Conservation (phyloP, 1,140 invertebrate species). For the Thaumatotibia leucotreta region DNA sequence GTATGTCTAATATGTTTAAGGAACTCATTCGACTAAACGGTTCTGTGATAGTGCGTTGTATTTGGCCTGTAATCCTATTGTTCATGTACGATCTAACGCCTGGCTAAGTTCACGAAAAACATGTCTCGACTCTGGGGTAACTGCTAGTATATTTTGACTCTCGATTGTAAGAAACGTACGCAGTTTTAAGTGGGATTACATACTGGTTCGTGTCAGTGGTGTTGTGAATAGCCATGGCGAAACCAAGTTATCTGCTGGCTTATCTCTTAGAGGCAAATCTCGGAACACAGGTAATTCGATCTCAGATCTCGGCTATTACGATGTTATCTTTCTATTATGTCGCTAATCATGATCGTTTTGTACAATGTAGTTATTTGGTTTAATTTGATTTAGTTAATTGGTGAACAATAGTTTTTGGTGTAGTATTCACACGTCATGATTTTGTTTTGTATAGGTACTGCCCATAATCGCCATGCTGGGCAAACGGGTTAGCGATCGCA, state of each 20-base stretch:
- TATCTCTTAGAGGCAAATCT: constrained; percentile 8
- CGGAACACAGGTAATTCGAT: constrained; percentile 15
- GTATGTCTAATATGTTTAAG: background rate
- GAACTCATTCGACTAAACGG: background rate
- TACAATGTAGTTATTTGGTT: background rate
- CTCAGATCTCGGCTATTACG: background rate
- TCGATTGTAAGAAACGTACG: background rate
- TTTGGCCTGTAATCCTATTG: constrained; percentile 52
- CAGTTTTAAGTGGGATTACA: background rate
- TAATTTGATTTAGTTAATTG: background rate
- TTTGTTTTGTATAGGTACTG: background rate
- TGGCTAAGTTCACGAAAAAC: constrained; percentile 21
- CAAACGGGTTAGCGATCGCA: no score
- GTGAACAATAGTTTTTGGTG: background rate
- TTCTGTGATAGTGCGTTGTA: constrained; percentile 33
- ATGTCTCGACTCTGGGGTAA: constrained; percentile 28
- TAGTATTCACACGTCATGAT: background rate
- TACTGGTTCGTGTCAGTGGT: background rate
- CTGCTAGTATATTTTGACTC: background rate
- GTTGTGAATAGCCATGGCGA: background rate
- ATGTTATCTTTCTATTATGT: constrained; percentile 3
- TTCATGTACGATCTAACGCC: constrained; percentile 34
- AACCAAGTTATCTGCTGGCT: background rate
- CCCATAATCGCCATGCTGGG: no score
- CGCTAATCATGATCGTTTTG: background rate